Evolutionary conservation across 2,797 vertebrate species (phyloP).

Genomic region (Coregonus sp.): DNA sequence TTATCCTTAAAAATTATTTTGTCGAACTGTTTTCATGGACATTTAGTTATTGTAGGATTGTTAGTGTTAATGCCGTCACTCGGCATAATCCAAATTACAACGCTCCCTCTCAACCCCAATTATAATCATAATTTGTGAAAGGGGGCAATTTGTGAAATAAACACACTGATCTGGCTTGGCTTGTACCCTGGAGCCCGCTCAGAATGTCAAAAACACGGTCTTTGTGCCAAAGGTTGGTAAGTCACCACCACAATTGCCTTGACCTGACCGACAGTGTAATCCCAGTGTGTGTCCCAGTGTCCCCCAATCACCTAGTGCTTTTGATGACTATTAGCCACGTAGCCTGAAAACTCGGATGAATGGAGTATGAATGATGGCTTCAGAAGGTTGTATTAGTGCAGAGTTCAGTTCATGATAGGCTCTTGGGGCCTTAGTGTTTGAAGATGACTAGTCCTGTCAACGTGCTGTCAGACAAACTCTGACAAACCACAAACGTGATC

Average conservation of each 20-base stretch:
- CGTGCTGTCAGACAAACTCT: conserved; percentile 5
- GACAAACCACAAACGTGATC: neutral
- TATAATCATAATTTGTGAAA: neutral
- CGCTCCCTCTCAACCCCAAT: neutral
- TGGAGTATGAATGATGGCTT: neutral
- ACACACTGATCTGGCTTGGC: neutral
- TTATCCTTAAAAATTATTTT: too few species aligned
- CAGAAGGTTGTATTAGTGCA: neutral
- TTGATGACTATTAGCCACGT: neutral
- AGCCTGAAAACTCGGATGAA: neutral
- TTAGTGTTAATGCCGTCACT: neutral
- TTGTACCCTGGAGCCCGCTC: neutral
- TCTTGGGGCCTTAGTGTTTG: neutral
- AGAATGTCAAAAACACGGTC: neutral
- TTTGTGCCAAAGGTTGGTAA: neutral
- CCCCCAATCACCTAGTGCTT: neutral
- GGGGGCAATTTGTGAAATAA: neutral
- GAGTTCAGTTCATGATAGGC: neutral
- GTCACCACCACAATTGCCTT: neutral
- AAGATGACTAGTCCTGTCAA: neutral
- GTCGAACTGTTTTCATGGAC: too few species aligned
- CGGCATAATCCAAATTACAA: neutral
- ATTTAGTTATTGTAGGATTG: too few species aligned
- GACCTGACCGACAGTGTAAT: neutral
- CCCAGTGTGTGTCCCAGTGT: neutral